These are phyloP conservation scores for Clarias pachynema DNA, from an alignment of 2,797 vertebrate genomes.

Conservation along the genomic window DNA sequence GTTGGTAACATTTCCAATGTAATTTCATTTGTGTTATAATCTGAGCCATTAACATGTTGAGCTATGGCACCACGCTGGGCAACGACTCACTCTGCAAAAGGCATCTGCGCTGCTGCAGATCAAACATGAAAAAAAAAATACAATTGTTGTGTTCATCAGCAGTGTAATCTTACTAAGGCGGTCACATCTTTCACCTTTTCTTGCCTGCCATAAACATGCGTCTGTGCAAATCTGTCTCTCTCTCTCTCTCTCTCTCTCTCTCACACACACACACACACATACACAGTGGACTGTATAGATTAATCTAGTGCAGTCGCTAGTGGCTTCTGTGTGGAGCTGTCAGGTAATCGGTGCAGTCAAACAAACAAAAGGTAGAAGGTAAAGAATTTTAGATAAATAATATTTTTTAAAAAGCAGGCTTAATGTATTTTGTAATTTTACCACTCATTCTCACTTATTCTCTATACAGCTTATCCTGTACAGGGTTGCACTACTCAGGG, in stretches of 20 bases:
- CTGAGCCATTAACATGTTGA: slow-evolving; percentile 56
- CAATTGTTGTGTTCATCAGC: slow-evolving; percentile 71
- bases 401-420: not conserved
- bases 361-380: not conserved
- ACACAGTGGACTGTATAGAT: not conserved
- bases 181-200: slow-evolving; percentile 55
- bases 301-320: not conserved
- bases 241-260: not conserved
- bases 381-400: not conserved
- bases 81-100: slow-evolving; percentile 61
- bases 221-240: slow-evolving; percentile 48
- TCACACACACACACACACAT: not conserved
- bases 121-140: slow-evolving; percentile 61
- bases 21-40: not conserved
- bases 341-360: not conserved
- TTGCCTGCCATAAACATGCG: slow-evolving; percentile 24
- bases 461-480: no score
- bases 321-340: not conserved
- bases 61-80: slow-evolving; percentile 71
- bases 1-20: not conserved
- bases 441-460: no score
- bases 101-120: slow-evolving; percentile 29
- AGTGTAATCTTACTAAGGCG: slow-evolving; percentile 64
- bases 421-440: not conserved
- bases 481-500: no score